These are phyloP conservation scores for Sebastes steindachneri DNA, from an alignment of 2,797 vertebrate species.

Conservation along the genomic window DNA sequence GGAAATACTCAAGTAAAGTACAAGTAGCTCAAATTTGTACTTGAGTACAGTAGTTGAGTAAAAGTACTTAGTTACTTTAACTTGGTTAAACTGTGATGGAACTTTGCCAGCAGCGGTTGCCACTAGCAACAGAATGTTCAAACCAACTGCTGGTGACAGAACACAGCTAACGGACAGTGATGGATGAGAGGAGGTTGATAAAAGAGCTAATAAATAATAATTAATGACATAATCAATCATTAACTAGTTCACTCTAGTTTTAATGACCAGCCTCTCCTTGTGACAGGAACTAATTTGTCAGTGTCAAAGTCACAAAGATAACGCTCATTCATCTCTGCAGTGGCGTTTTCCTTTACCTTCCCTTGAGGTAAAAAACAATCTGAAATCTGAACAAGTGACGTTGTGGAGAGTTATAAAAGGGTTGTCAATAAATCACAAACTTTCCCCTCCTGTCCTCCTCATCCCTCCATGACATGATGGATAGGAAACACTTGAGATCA, in stretches of 20 bases:
- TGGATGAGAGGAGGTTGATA: neutral
- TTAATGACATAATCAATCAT: neutral
- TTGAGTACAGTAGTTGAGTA: no score
- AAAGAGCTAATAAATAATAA: constrained; percentile 3
- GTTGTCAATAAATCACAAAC: constrained; percentile 22
- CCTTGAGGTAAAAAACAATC: neutral
- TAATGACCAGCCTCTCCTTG: neutral
- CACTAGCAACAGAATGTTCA: neutral
- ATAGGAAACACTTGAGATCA: constrained; percentile 50
- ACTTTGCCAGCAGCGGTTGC: neutral
- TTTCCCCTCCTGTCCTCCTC: neutral
- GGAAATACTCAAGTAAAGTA: no score
- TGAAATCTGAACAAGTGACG: constrained; percentile 17
- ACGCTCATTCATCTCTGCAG: neutral
- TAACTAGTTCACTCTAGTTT: neutral
- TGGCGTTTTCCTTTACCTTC: neutral
- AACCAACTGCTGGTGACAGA: neutral
- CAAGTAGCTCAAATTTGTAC: no score
- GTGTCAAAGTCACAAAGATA: constrained; percentile 10
- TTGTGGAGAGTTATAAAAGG: constrained; percentile 24
- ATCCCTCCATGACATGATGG: constrained; percentile 30
- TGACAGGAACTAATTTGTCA: constrained; percentile 1
- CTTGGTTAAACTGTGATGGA: neutral
- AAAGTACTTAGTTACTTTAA: no score
- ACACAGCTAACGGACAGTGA: neutral